phyloP scores from a whole-genome alignment of 2,113 vertebrate species.

The Chiloscyllium plagiosum region DNA sequence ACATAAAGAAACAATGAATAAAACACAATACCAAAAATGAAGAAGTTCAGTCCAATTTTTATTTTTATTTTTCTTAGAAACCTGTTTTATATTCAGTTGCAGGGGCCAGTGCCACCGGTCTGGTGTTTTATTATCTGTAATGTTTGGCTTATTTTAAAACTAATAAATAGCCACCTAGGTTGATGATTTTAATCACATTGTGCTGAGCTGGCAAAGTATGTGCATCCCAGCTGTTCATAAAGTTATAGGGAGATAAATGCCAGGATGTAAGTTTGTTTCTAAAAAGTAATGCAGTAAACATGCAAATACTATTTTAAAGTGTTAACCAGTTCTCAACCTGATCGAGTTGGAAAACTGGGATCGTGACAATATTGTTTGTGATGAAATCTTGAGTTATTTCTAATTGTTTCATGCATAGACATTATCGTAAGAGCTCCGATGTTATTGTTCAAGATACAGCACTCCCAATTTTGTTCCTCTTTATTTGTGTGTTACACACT shows the following conservation, averaged over 20 bases:
- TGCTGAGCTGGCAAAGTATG: not conserved
- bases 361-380: not conserved
- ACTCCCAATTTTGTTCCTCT: not conserved
- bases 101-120: not conserved
- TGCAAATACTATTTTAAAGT: not conserved
- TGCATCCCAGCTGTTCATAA: not conserved
- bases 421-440: no score
- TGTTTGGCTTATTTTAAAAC: not conserved
- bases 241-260: not conserved
- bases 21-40: no score
- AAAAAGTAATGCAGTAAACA: not conserved
- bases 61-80: not conserved
- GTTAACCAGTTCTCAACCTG: not conserved
- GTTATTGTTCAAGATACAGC: not conserved
- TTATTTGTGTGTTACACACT: not conserved
- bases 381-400: not conserved
- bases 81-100: not conserved
- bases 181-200: not conserved
- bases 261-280: not conserved
- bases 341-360: not conserved
- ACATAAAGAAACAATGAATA: no score
- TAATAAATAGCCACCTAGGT: not conserved
- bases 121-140: not conserved
- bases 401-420: not conserved
- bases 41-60: no score